Base-by-base conservation (phyloP, 1,140 invertebrate species). In the Drosophila arizonae region DNA sequence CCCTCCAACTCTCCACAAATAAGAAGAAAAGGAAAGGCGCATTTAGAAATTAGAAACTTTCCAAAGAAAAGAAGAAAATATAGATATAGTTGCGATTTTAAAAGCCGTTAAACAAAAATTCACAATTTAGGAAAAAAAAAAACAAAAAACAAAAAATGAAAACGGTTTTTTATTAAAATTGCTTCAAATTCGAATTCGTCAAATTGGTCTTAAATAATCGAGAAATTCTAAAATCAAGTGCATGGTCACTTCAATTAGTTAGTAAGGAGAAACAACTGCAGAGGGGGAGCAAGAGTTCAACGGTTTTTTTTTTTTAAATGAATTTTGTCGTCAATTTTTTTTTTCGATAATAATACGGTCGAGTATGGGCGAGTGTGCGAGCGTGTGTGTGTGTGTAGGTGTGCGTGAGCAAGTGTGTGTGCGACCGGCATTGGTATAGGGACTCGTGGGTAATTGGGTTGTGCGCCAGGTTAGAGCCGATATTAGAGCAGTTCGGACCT, bases 241-340 rank as follows among this genome's bases (percentile, higher is more conserved):
- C 13, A 11, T 30, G 50, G 13, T 13, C 50, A 52, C 26, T 39
- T 39, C 36, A 39, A 21, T 17, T 46, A 46, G 43, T 8, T 17
- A 10, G 52, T 8, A 15, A 21, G 6, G 55, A 21, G 15, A 26
- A 17, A 21, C 30, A 36, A 11, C 52, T 17, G 52, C 30, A 21
- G 43, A 24, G 46, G 33, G 17, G 21, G 9, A 24, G 24, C 48
- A 6, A 10, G 39, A n/a, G 46, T 28, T 17, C 21, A 61, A 55
- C 41, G 50, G 6, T 46, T 46, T 46, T 17, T 46, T 17, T 46
- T 43, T 43, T 43, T 41, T 41, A 6, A 54, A 46, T n/a, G 51
- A 21, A 63, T 39, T 63, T 46, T 62, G 51, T 63, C 67, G 66
- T 69, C 66, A 69, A 69, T 69, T 69, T 69, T 55, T 63, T 24